Conservation (phyloP, 2,113 vertebrate genomes). For the Macheiramphus alcinus region DNA sequence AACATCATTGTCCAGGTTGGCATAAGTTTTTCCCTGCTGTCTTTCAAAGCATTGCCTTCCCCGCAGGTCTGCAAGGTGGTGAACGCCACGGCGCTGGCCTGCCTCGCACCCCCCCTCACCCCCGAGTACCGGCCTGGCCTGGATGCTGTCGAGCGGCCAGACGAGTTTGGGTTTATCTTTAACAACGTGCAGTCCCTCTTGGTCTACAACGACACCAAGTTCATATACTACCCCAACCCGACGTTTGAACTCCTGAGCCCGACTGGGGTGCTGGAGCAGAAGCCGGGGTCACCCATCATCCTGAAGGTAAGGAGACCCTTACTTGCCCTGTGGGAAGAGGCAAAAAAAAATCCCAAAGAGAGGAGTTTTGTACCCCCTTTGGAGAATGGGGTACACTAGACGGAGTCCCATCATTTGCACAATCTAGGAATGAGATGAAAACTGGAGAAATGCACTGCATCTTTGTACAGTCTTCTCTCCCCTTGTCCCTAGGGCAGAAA, state of each 20-base stretch:
- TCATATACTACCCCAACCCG: conserved; percentile 95
- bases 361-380: too few relatives aligned
- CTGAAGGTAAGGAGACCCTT: conserved; percentile 82
- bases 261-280: conserved; percentile 89
- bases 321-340: neutral
- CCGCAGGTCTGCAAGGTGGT: conserved; percentile 86
- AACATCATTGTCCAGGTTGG: accelerated
- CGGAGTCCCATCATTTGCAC: accelerated
- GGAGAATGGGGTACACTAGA: accelerated
- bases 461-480: neutral
- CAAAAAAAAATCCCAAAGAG: too few relatives aligned
- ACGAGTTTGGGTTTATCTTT: conserved; percentile 96
- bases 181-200: conserved; percentile 95
- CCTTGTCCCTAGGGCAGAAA: conserved; percentile 87
- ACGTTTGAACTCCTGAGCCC: conserved; percentile 91
- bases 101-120: conserved; percentile 86
- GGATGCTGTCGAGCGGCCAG: conserved; percentile 88
- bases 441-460: neutral
- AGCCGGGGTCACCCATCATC: conserved; percentile 95
- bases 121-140: conserved; percentile 82
- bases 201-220: conserved; percentile 95
- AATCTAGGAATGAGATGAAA: neutral
- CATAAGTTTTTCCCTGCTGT: neutral
- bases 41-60: neutral
- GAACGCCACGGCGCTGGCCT: conserved; percentile 87